Base-by-base conservation (phyloP, 2,113 vertebrate species). In the Columbina picui region DNA sequence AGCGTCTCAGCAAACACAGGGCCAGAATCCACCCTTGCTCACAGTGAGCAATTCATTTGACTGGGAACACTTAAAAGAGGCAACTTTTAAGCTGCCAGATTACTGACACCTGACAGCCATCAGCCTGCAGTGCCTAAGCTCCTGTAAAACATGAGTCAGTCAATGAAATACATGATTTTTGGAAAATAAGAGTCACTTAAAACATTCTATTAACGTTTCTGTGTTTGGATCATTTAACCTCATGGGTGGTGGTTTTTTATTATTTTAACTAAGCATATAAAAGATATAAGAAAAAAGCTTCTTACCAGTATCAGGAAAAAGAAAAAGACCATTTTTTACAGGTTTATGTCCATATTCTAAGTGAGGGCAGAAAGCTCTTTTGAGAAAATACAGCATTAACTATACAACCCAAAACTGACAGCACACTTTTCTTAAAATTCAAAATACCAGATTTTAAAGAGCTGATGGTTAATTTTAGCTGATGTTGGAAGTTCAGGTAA, bases 41-140 rank as follows among this genome's bases (percentile, higher is more conserved):
- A 96, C 93, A 96, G 80, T 89, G 86, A 96, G 96, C 94, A 93
- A 95, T 96, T 95, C 88, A 94, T 89, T 71, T 92, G 80, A 78
- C 75, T 56, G 80, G 64, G 56, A 53, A 45, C 75, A 73, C 88
- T 96, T 84, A 74, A 84, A 84, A 84, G 92, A 97, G 25, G 69
- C 52, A 90, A 60, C n/a, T 91, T 82, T 45, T 49, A n/a, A 93
- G 57, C 74, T 95, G 87, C 81, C 87, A 91, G 53, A 5, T 83
- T 84, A 75, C 90, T 78, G 65, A 94, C 90, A 94, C 86, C 93
- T 96, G 90, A 96, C 90, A 96, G 76, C 73, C 88, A 90, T 94
- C 90, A 93, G 86, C 85, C 64, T 59, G 59, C 63, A 90, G 41
- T 38, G 63, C 68, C 45, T 86, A 83, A 86, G 10, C 43, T 84